A percentile compares a stretch with the other conserved stretches of the same genome.
Evolutionary conservation across 2,113 vertebrate genomes (phyloP).

Genomic region (Hippocampus guttulatus): DNA sequence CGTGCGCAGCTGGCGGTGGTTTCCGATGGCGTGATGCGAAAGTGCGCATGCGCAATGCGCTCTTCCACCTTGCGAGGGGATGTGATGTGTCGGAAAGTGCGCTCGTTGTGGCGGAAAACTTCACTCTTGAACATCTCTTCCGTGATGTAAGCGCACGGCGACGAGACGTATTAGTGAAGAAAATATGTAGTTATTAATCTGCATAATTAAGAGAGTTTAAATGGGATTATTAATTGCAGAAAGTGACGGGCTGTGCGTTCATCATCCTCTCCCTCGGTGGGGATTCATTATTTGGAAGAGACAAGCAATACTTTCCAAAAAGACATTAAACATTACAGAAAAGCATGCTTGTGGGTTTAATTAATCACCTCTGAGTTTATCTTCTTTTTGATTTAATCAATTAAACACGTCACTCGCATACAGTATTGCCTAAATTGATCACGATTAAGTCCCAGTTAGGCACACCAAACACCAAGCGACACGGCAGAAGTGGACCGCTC

Average conservation of each 20-base stretch:
- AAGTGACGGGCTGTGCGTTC: too few species aligned
- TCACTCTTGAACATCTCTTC: not conserved
- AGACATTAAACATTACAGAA: not conserved
- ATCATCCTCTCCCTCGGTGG: too few species aligned
- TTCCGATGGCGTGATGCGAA: conserved; percentile 57
- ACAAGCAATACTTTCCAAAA: too few species aligned
- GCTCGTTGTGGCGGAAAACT: conserved; percentile 3
- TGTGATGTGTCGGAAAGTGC: not conserved
- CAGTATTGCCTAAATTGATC: not conserved
- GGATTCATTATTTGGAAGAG: too few species aligned
- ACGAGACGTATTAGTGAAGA: too few species aligned
- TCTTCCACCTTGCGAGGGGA: not conserved
- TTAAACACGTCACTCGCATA: not conserved
- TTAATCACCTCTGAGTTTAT: not conserved
- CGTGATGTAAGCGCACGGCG: not conserved
- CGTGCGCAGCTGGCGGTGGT: conserved; percentile 65
- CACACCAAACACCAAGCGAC: too few species aligned
- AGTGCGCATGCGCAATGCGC: conserved; percentile 15
- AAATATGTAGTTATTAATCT: too few species aligned
- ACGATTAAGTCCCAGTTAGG: not conserved
- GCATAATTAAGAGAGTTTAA: too few species aligned
- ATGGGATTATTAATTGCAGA: too few species aligned
- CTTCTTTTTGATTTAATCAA: not conserved
- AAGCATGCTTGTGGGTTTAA: not conserved
- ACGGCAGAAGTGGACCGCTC: too few species aligned